Evolutionary conservation across 53 echinoderm and acorn worm species (phyloP).

Genomic region (Glandiceps talaboti): DNA sequence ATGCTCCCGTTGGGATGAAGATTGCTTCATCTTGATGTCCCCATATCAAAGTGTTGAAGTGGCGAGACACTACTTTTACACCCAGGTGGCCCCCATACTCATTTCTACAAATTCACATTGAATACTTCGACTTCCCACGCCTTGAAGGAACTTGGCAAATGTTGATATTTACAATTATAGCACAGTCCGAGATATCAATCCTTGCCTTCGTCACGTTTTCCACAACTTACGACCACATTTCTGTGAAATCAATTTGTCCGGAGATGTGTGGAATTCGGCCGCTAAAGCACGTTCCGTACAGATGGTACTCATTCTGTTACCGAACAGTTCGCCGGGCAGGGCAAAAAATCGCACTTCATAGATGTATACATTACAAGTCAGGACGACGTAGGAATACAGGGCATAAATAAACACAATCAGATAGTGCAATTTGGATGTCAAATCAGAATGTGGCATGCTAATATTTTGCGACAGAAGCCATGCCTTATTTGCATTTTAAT

Average conservation of each 20-base stretch:
- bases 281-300: neutral
- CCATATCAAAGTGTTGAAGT: no score
- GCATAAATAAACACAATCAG: neutral
- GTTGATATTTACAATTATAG: no score
- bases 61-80: no score
- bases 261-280: neutral
- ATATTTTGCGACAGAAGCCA: neutral
- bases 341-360: no score
- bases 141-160: neutral
- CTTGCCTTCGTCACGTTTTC: neutral
- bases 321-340: neutral
- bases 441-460: neutral
- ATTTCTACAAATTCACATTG: no score
- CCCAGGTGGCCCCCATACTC: no score
- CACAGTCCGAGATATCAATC: neutral
- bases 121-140: constrained; percentile 1
- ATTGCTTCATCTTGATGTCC: no score
- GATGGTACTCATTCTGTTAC: neutral
- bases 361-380: no score
- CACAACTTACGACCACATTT: neutral
- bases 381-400: neutral
- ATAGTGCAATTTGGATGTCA: neutral
- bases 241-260: neutral
- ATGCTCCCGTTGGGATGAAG: neutral
- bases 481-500: neutral